These are phyloP conservation scores for Autographa gamma DNA, from an alignment of 2,888 invertebrate species.

Conservation along the genomic window DNA sequence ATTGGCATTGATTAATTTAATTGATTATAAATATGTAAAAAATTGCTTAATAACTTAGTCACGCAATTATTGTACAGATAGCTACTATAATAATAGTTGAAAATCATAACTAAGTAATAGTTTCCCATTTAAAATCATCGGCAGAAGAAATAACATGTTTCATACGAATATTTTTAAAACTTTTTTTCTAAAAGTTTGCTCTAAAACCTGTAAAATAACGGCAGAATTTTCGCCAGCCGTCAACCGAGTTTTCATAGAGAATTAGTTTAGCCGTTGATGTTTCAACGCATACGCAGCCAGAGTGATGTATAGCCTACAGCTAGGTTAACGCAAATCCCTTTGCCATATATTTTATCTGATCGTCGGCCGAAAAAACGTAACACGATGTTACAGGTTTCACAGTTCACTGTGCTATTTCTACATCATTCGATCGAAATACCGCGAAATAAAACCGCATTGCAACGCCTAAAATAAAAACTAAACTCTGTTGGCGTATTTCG, in stretches of 20 bases:
- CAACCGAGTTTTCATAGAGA: conserved; percentile 14
- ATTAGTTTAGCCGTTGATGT: not conserved
- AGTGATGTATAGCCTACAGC: conserved; percentile 11
- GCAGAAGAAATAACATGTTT: not conserved
- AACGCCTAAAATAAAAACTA: conserved; percentile 48
- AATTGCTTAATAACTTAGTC: no score
- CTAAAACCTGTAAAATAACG: not conserved
- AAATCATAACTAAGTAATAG: no score
- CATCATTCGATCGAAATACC: conserved; percentile 38
- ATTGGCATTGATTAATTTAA: no score
- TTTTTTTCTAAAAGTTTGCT: not conserved
- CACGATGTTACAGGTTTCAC: conserved; percentile 38
- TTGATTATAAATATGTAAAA: no score
- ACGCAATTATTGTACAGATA: no score
- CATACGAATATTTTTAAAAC: not conserved
- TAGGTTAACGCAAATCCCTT: conserved; percentile 16
- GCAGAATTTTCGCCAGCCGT: not conserved
- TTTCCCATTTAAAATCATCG: no score
- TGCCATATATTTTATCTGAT: conserved; percentile 27
- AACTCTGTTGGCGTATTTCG: conserved; percentile 28
- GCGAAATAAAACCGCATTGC: conserved; percentile 47
- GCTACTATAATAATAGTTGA: no score
- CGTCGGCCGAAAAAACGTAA: conserved; percentile 8
- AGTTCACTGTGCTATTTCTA: conserved; percentile 52
- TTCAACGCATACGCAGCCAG: conserved; percentile 3